A percentile compares a stretch with the other conserved stretches of the same genome.
Conservation (phyloP, 2,113 vertebrate genomes). For the Melanostigma gelatinosum region DNA sequence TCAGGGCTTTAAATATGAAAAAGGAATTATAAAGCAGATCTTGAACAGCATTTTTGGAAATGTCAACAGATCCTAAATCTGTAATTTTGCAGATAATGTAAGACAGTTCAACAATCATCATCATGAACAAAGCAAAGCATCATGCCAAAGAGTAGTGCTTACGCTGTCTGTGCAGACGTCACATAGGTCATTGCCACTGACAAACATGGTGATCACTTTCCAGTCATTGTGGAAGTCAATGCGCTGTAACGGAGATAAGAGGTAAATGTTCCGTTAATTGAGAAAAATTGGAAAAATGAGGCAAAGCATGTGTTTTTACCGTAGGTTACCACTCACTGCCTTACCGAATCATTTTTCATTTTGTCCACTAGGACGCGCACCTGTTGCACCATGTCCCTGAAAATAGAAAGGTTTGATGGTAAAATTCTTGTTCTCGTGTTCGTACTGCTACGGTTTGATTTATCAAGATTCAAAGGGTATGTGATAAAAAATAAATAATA, state of each 20-base stretch:
- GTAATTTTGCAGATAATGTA: not conserved
- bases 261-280: not conserved
- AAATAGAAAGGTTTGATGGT: slow-evolving; percentile 5
- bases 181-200: slow-evolving; percentile 90
- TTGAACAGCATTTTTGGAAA: not conserved
- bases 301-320: slow-evolving; percentile 5
- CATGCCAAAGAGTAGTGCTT: slow-evolving; percentile 43
- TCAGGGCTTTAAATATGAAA: not conserved
- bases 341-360: slow-evolving; percentile 89
- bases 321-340: slow-evolving; percentile 30
- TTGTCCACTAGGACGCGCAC: slow-evolving; percentile 82
- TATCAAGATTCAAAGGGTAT: not conserved
- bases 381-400: slow-evolving; percentile 87
- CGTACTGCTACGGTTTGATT: not conserved
- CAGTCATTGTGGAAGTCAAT: slow-evolving; percentile 89
- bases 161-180: slow-evolving; percentile 89
- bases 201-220: slow-evolving; percentile 92
- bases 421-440: not conserved
- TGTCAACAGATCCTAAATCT: not conserved
- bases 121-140: not conserved
- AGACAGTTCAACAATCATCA: not conserved
- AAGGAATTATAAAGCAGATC: not conserved
- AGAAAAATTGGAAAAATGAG: not conserved
- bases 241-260: slow-evolving; percentile 77
- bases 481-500: not conserved